These are phyloP conservation scores for Papilio protenor DNA, from an alignment of 2,888 invertebrate genomes.

Conservation along the genomic window DNA sequence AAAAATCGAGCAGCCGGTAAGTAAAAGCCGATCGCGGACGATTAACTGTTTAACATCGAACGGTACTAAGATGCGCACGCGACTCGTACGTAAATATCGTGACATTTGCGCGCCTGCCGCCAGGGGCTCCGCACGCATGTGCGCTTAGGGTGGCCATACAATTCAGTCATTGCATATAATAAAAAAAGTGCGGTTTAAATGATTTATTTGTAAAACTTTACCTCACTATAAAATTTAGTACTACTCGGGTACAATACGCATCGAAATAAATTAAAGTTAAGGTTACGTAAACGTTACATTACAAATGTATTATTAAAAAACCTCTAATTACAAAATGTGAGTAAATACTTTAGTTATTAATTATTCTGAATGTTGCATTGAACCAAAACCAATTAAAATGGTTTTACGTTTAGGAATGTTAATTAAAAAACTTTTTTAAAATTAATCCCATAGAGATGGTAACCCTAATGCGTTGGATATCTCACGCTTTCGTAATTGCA, in stretches of 20 bases:
- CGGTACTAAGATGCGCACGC: conserved; percentile 69
- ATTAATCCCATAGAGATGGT: conserved; percentile 13
- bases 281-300: not conserved
- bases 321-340: not conserved
- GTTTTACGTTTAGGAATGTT: not conserved
- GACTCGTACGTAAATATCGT: conserved; percentile 74
- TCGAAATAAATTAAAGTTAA: not conserved
- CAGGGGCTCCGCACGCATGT: conserved; percentile 51
- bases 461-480: conserved; percentile 50
- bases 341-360: not conserved
- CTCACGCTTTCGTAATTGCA: conserved; percentile 66
- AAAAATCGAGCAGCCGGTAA: conserved; percentile 11
- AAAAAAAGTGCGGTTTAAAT: too few species aligned
- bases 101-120: conserved; percentile 67
- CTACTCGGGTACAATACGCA: not conserved
- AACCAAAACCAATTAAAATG: not conserved
- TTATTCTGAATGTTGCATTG: not conserved
- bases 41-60: conserved; percentile 62
- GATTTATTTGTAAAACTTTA: not conserved
- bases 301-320: not conserved
- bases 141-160: conserved; percentile 49
- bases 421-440: not conserved
- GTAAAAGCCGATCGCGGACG: conserved; percentile 58
- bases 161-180: not conserved
- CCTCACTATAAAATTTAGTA: not conserved